These are phyloP conservation scores for Antennarius maculatus DNA, from an alignment of 2,797 vertebrate species.

Conservation along the genomic window DNA sequence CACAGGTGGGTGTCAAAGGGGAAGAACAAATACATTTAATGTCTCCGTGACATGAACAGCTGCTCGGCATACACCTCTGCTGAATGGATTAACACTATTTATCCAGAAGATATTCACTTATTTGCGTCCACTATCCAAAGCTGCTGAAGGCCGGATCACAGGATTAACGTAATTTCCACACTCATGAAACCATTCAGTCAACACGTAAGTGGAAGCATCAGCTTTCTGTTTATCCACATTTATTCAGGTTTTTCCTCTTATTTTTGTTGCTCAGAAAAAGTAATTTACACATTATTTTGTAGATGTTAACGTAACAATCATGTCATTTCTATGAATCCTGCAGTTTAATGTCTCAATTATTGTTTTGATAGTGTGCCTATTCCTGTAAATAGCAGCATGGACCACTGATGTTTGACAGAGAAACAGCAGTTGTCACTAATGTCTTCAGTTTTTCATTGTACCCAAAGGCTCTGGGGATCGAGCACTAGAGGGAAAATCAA, in stretches of 20 bases:
- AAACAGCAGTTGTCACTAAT: neutral
- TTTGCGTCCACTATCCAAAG: slow-evolving; percentile 29
- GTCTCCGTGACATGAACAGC: neutral
- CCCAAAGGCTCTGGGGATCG: neutral
- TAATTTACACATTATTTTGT: neutral
- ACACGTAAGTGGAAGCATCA: slow-evolving; percentile 4
- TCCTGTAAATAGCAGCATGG: neutral
- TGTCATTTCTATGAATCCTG: neutral
- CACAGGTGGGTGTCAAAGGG: neutral
- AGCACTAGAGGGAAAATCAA: neutral
- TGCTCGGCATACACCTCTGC: slow-evolving; percentile 13
- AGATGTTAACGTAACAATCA: neutral
- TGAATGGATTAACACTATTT: slow-evolving; percentile 21
- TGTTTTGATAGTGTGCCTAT: neutral
- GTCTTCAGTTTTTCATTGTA: neutral
- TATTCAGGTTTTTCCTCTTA: neutral
- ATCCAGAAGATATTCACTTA: slow-evolving; percentile 45
- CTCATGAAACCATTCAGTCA: slow-evolving; percentile 9
- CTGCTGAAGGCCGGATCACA: slow-evolving; percentile 36
- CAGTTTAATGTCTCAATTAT: neutral
- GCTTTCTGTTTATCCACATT: slow-evolving; percentile 1
- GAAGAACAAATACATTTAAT: slow-evolving; percentile 1
- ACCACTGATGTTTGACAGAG: neutral
- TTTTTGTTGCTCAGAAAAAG: neutral
- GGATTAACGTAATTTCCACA: slow-evolving; percentile 44